Evolutionary conservation across 1,140 invertebrate genomes (phyloP).

Genomic region (Trachelipus rathkii): DNA sequence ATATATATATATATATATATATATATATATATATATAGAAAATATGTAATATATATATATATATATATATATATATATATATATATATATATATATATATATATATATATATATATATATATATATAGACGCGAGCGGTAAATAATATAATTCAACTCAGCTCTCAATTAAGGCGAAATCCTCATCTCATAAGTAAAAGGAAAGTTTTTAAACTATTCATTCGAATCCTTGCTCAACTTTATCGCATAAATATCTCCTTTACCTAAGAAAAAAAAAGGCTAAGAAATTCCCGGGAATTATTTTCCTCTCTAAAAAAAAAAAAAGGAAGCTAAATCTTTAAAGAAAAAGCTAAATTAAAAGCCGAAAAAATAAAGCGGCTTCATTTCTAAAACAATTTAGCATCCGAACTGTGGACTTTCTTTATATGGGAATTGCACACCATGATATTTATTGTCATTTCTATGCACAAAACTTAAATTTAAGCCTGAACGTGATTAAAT

Average conservation of each 20-base stretch:
- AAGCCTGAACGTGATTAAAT: constrained; percentile 1
- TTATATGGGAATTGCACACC: background rate
- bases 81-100: constrained; percentile 20
- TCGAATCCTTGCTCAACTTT: background rate
- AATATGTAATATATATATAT: background rate
- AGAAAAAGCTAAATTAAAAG: background rate
- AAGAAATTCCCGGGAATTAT: background rate
- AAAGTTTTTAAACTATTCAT: background rate
- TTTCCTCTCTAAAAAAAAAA: background rate
- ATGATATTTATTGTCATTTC: constrained; percentile 8
- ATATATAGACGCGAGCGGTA: background rate
- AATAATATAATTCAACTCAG: background rate
- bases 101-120: constrained; percentile 20
- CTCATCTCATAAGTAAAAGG: background rate
- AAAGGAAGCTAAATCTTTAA: background rate
- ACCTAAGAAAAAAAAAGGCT: too few species aligned
- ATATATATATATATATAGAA: background rate
- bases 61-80: constrained; percentile 4
- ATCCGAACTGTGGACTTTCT: constrained; percentile 3
- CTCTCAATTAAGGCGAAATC: constrained; percentile 1
- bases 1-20: constrained; percentile 19
- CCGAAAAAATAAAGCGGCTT: background rate
- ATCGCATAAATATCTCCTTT: constrained; percentile 5
- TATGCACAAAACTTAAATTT: constrained; percentile 13
- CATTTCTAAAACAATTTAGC: constrained; percentile 8